A percentile compares a stretch with the other conserved stretches of the same genome.
Conservation (phyloP, 2,113 vertebrate genomes). For the Charadrius vociferus region DNA sequence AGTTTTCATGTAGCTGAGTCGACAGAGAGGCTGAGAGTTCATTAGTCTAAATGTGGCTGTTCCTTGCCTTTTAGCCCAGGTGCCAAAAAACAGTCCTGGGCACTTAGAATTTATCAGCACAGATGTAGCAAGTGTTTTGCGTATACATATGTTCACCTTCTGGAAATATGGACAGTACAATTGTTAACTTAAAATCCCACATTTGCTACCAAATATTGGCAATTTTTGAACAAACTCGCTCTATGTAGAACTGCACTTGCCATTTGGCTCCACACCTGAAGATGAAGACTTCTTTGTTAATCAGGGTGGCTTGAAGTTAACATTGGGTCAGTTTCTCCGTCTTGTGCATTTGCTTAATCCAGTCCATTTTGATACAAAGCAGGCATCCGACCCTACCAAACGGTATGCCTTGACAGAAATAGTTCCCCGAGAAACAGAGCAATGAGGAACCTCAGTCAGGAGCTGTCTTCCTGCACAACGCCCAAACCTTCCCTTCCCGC, state of each 20-base stretch:
- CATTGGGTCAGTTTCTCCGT: neutral
- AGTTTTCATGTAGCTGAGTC: neutral
- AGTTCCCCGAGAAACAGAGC: neutral
- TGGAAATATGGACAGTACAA: neutral
- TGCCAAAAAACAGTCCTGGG: neutral
- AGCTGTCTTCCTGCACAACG: neutral
- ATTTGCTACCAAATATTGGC: neutral
- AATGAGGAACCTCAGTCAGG: neutral
- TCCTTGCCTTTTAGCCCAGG: neutral
- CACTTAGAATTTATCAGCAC: neutral
- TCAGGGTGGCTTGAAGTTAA: neutral
- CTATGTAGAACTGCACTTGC: neutral
- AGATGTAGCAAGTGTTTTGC: neutral
- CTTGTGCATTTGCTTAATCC: neutral
- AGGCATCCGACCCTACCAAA: neutral
- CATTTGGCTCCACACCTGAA: neutral
- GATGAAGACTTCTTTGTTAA: neutral
- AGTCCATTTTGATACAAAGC: neutral
- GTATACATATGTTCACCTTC: neutral
- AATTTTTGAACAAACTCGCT: neutral
- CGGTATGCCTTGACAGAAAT: fast-evolving
- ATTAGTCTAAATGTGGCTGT: neutral
- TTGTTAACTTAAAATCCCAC: neutral
- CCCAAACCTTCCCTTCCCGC: neutral
- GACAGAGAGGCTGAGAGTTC: neutral